Percentiles rank a stretch among this genome's conserved stretches.
These are phyloP conservation scores for Rhizomys pruinosus DNA, from an alignment of 2,113 vertebrate genomes.

Conservation along the genomic window DNA sequence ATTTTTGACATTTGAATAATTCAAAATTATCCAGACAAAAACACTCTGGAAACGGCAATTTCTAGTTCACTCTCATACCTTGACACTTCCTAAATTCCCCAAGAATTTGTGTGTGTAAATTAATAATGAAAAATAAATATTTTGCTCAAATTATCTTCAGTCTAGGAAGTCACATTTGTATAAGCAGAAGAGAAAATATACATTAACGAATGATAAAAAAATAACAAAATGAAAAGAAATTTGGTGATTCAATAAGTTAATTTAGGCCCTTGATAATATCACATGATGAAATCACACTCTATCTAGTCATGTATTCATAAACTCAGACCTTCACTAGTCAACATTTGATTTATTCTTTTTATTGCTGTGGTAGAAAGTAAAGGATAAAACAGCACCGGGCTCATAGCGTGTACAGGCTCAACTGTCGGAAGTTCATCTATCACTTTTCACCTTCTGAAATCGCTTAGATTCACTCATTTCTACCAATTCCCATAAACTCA, in stretches of 20 bases:
- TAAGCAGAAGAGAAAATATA: neutral
- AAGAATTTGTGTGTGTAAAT: constrained; percentile 26
- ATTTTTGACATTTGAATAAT: constrained; percentile 17
- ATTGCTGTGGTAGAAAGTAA: neutral
- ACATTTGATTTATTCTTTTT: neutral
- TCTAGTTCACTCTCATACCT: constrained; percentile 4
- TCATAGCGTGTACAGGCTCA: neutral
- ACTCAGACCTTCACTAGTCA: neutral
- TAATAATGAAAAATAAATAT: neutral
- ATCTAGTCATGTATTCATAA: neutral
- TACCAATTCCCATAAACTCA: neutral
- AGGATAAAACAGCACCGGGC: neutral
- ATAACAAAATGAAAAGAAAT: neutral
- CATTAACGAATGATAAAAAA: constrained; percentile 30
- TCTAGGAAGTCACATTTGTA: constrained; percentile 28
- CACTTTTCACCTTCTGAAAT: neutral
- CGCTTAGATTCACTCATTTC: neutral
- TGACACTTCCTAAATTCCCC: constrained; percentile 31
- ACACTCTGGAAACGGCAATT: constrained; percentile 29
- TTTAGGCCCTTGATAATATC: neutral
- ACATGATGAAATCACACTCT: neutral
- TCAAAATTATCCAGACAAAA: constrained; percentile 23
- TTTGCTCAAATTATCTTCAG: constrained; percentile 22
- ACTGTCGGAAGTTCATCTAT: neutral
- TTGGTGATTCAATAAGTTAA: neutral